These are phyloP conservation scores for Trichomalopsis sarcophagae DNA, from an alignment of 1,140 invertebrate species.

Conservation along the genomic window DNA sequence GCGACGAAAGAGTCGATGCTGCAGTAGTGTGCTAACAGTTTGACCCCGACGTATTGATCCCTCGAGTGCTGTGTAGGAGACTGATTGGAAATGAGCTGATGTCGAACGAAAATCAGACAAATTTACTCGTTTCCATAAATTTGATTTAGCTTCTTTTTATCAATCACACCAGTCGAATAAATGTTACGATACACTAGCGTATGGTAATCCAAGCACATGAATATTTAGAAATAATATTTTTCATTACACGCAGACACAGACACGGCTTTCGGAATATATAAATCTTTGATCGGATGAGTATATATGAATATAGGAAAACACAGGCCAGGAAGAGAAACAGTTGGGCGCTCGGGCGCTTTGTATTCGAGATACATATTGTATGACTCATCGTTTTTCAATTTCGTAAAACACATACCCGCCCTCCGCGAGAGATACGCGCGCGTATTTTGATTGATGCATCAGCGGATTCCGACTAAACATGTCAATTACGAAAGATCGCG, in stretches of 20 bases:
- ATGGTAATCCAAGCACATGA: not conserved
- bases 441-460: not conserved
- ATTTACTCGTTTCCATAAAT: no score
- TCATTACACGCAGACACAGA: not conserved
- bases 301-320: not conserved
- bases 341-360: not conserved
- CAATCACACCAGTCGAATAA: not conserved
- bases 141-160: no score
- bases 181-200: not conserved
- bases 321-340: not conserved
- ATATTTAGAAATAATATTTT: not conserved
- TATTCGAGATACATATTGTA: not conserved
- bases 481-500: not conserved
- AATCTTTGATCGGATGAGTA: not conserved
- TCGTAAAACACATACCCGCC: not conserved
- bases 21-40: not conserved
- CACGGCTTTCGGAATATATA: not conserved
- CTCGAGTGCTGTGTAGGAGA: no score
- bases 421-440: not conserved
- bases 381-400: slow-evolving; percentile 4
- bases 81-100: no score
- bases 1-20: not conserved
- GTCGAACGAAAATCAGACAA: no score
- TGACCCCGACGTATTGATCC: no score
- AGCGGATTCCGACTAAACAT: not conserved